Evolutionary conservation across 2,888 invertebrate genomes (phyloP), one percentile per base, ranked within the genome.

Genomic region (Conistra vaccinii): DNA sequence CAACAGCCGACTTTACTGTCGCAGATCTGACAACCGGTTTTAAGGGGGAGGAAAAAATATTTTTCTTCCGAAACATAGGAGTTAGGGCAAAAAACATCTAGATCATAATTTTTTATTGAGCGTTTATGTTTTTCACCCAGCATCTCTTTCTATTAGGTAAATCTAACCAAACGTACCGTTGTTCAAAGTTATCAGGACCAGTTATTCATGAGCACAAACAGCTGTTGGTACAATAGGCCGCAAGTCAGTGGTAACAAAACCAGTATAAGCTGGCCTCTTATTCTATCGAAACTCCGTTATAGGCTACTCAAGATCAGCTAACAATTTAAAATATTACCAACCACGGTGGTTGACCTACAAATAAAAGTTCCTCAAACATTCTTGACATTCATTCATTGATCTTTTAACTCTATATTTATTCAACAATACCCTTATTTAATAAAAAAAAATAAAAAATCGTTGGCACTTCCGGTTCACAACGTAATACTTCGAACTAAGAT

Each of bases 1-100:
- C 84, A 84, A 78, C 73, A 63, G 35, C 65, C 60, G 29, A 17
- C 69, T 76, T 80, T 83, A 83, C 9, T 45, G 76, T 73, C 72
- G 60, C 80, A 66, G 23, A 75, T n/a, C 66, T n/a, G 14, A 76
- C 42, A 63, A 67, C 58, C 76, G 17, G n/a, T 42, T 69, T n/a
- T 67, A 12, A 61, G 45, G 48, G 17, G 60, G 17, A 51, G 51
- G 55, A n/a, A n/a, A 58, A 45, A 14, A 0, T 0, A 12, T 12
- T 14, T 73, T 63, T 29, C 2, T 57, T 39, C 17, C 7, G 35
- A 45, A 48, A 62, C 17, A 23, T 17, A 35, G 45, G 10, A 60
- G 20, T 42, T 70, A n/a, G n/a, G 9, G 20, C n/a, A 60, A 42
- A 51, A 51, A 45, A 32, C n/a, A 26, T 57, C 14, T 14, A 32